Percentiles rank a stretch among this genome's conserved stretches.
These are phyloP conservation scores for Siderastrea radians DNA, from an alignment of 92 coral and sea anemone genomes.

Conservation along the genomic window DNA sequence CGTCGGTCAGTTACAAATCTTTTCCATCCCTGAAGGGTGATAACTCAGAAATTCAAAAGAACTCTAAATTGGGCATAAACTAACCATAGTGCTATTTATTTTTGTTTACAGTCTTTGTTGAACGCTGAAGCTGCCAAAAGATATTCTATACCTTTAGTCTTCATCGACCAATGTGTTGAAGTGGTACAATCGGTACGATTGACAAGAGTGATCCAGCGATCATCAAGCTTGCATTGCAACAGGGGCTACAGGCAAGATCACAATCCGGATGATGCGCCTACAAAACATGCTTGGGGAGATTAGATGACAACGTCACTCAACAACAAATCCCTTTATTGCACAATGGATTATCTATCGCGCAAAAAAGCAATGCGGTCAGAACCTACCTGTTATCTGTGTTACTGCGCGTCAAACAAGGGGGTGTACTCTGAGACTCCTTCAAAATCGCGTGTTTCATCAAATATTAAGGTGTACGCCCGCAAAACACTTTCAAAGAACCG, in stretches of 20 bases:
- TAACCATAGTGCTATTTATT: neutral
- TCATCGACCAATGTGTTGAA: neutral
- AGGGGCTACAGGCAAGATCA: neutral
- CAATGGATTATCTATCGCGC: too few relatives aligned
- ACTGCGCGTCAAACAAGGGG: too few relatives aligned
- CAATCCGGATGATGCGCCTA: neutral
- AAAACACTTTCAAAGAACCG: too few relatives aligned
- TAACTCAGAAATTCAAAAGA: too few relatives aligned
- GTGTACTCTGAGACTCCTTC: too few relatives aligned
- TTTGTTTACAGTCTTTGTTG: neutral
- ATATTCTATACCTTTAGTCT: neutral
- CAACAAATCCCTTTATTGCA: too few relatives aligned
- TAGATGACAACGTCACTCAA: neutral
- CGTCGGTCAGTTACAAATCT: too few relatives aligned
- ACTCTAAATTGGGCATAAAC: neutral
- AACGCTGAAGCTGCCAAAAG: neutral
- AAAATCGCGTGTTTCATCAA: too few relatives aligned
- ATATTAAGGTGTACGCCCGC: too few relatives aligned
- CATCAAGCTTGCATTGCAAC: neutral
- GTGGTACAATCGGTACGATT: slow-evolving; percentile 8
- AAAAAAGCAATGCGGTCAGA: too few relatives aligned
- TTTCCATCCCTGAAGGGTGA: too few relatives aligned
- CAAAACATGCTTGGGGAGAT: slow-evolving; percentile 3
- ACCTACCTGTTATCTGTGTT: too few relatives aligned
- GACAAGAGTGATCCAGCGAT: neutral